Evolutionary conservation across 2,113 vertebrate species (phyloP).

Genomic region (Poeciliopsis prolifica): DNA sequence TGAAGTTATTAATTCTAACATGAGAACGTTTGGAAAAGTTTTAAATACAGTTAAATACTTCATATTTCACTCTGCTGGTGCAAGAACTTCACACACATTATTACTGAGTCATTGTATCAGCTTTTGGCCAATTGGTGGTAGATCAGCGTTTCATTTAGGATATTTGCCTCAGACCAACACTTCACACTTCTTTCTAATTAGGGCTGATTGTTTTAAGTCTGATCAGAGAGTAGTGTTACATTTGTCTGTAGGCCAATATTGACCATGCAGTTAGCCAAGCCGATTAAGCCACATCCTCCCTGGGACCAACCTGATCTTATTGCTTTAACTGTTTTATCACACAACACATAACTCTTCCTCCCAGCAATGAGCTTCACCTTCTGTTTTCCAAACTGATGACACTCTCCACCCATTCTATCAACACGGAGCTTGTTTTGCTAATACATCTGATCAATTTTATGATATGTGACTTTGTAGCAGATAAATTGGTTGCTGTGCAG

Average conservation of each 20-base stretch:
- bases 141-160: conserved; percentile 9
- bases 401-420: conserved; percentile 16
- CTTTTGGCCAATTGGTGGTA: conserved; percentile 1
- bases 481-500: conserved; percentile 1
- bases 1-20: no score
- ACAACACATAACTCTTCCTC: not conserved
- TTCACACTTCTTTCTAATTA: conserved; percentile 26
- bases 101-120: conserved; percentile 2
- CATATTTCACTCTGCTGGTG: not conserved
- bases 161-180: conserved; percentile 18
- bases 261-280: not conserved
- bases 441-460: conserved; percentile 19
- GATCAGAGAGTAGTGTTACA: not conserved
- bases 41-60: no score
- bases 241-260: conserved; percentile 20
- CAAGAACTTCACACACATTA: not conserved
- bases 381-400: not conserved
- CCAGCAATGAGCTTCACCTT: not conserved
- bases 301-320: not conserved
- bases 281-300: conserved; percentile 16
- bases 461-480: not conserved
- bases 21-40: no score
- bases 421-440: conserved; percentile 5
- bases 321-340: conserved; percentile 5
- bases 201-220: conserved; percentile 34